These are phyloP conservation scores for Pelagia noctiluca DNA, from an alignment of 30 jellyfish, hydroid and myxozoan species.

Conservation along the genomic window DNA sequence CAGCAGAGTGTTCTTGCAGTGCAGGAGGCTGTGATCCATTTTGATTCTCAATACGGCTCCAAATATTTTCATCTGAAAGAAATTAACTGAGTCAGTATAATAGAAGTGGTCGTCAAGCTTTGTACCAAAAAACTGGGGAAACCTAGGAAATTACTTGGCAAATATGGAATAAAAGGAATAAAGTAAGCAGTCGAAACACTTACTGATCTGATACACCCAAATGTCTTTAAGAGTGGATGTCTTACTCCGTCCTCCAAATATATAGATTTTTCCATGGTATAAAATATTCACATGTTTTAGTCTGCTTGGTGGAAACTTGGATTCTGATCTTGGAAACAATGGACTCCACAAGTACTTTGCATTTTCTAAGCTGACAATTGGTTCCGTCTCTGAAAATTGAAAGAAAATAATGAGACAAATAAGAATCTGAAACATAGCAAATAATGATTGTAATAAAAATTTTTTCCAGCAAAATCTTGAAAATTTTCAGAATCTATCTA, in stretches of 20 bases:
- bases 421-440: no score
- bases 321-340: constrained; percentile 25
- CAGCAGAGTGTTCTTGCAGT: constrained; percentile 61
- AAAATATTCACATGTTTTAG: constrained; percentile 64
- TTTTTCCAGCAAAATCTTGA: no score
- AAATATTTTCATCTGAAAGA: constrained; percentile 48
- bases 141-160: neutral
- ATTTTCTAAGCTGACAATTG: constrained; percentile 6
- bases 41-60: constrained; percentile 37
- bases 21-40: constrained; percentile 48
- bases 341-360: constrained; percentile 72
- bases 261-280: constrained; percentile 54
- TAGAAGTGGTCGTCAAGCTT: constrained; percentile 3
- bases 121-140: neutral
- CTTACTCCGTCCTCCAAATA: constrained; percentile 71
- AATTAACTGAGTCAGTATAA: no score
- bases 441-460: no score
- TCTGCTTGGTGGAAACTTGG: constrained; percentile 69
- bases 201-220: constrained; percentile 67
- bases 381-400: constrained; percentile 8
- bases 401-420: neutral
- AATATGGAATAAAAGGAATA: neutral
- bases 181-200: neutral
- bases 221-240: constrained; percentile 54
- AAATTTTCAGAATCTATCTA: no score